Conservation (phyloP, 2,113 vertebrate species). For the Phalacrocorax brasilianus region DNA sequence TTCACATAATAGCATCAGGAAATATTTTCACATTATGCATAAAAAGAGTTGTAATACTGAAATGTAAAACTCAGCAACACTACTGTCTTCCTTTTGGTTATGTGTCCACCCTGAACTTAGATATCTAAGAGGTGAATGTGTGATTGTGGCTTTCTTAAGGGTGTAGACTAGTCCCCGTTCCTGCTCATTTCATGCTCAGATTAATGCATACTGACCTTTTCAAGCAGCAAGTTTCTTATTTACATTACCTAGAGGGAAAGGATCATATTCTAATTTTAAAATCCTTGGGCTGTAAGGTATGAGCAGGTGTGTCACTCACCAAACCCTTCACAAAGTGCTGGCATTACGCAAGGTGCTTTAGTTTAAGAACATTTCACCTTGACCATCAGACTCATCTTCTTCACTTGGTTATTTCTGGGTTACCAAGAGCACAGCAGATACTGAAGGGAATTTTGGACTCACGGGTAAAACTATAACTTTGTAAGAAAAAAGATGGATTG, state of each 20-base stretch:
- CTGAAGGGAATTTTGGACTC: not conserved
- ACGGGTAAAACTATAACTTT: no score
- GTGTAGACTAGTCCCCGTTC: constrained; percentile 17
- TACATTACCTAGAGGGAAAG: constrained; percentile 51
- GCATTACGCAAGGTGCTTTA: constrained; percentile 38
- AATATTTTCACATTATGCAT: not conserved
- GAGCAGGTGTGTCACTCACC: constrained; percentile 40
- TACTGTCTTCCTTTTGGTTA: not conserved
- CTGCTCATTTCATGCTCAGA: constrained; percentile 13
- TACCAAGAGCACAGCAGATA: not conserved
- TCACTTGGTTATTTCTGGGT: not conserved
- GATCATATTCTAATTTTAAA: not conserved
- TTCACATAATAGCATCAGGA: not conserved
- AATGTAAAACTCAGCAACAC: not conserved
- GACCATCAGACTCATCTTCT: not conserved
- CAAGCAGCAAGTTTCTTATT: constrained; percentile 46
- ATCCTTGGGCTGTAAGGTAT: not conserved
- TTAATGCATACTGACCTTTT: constrained; percentile 55
- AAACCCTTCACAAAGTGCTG: not conserved
- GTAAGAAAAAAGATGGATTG: constrained; percentile 26
- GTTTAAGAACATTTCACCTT: not conserved
- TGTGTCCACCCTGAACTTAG: not conserved
- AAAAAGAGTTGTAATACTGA: not conserved
- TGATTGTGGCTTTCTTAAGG: not conserved
- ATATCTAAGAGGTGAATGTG: constrained; percentile 16